phyloP scores from a whole-genome alignment of 2,113 vertebrate genomes.

The Triplophysa dalaica region DNA sequence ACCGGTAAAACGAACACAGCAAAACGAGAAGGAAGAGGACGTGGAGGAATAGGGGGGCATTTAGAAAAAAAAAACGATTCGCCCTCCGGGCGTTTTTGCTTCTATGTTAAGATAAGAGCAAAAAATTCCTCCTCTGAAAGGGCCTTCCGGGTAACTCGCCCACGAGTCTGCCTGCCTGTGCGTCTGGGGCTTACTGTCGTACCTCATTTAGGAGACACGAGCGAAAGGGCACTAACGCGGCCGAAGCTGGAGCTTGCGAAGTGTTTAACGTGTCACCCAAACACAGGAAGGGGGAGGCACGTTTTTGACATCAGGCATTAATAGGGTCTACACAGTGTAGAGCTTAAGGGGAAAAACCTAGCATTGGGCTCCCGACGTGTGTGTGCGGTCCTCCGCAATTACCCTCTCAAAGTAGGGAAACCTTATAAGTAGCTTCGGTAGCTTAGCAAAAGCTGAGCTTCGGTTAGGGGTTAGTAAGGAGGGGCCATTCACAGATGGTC shows the following conservation, averaged over 20 bases:
- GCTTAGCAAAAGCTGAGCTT: conserved; percentile 80
- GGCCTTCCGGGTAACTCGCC: conserved; percentile 40
- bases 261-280: conserved; percentile 69
- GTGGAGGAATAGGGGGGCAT: conserved; percentile 56
- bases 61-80: conserved; percentile 69
- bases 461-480: conserved; percentile 81
- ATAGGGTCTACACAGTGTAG: conserved; percentile 67
- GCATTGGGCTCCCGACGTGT: conserved; percentile 73
- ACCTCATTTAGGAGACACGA: not conserved
- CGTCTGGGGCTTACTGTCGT: conserved; percentile 3
- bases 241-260: conserved; percentile 70
- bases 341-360: conserved; percentile 75
- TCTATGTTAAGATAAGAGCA: conserved; percentile 49
- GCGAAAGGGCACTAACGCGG: conserved; percentile 13
- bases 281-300: conserved; percentile 68
- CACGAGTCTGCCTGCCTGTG: conserved; percentile 2
- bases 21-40: conserved; percentile 31
- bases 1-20: conserved; percentile 46
- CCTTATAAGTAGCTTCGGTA: conserved; percentile 77
- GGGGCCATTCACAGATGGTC: conserved; percentile 81
- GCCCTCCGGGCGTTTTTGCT: conserved; percentile 54
- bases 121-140: conserved; percentile 52
- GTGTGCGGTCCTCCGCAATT: conserved; percentile 74
- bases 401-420: conserved; percentile 75
- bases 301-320: conserved; percentile 78